Conservation (phyloP, 2,113 vertebrate genomes). For the Gambusia affinis region DNA sequence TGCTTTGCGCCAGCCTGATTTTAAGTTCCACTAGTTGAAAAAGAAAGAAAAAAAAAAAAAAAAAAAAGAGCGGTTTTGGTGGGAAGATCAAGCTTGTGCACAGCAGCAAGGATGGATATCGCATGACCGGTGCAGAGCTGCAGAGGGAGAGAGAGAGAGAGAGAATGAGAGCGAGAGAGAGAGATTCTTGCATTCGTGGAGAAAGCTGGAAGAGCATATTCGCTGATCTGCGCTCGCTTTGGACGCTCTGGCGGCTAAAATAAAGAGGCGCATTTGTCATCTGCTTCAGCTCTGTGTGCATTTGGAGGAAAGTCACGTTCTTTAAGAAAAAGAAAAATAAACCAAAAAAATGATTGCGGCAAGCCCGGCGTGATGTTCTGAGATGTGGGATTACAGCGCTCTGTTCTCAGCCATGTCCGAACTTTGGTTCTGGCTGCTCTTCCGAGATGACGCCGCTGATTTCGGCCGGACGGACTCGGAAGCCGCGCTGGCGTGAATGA, state of each 20-base stretch:
- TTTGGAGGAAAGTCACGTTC: slow-evolving; percentile 70
- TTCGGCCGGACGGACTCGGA: slow-evolving; percentile 53
- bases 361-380: slow-evolving; percentile 51
- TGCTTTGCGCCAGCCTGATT: slow-evolving; percentile 67
- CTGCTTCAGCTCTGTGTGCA: slow-evolving; percentile 60
- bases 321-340: background rate
- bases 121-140: slow-evolving; percentile 27
- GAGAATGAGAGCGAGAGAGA: background rate
- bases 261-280: slow-evolving; percentile 53
- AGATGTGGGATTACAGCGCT: slow-evolving; percentile 55
- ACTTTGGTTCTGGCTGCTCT: slow-evolving; percentile 70
- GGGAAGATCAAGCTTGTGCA: slow-evolving; percentile 30
- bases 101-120: slow-evolving; percentile 20
- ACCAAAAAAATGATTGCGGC: slow-evolving; percentile 53
- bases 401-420: slow-evolving; percentile 49
- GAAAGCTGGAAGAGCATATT: slow-evolving; percentile 28
- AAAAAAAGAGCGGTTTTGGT: slow-evolving; percentile 9
- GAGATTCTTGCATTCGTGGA: slow-evolving; percentile 18
- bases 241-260: slow-evolving; percentile 43
- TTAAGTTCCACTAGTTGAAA: slow-evolving; percentile 80
- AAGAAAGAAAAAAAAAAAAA: slow-evolving; percentile 6
- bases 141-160: slow-evolving; percentile 6
- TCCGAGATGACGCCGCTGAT: slow-evolving; percentile 64
- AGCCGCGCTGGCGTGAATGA: slow-evolving; percentile 74
- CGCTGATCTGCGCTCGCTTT: slow-evolving; percentile 39